phyloP scores from a whole-genome alignment of 2,797 vertebrate species.

The Hippoglossus hippoglossus region DNA sequence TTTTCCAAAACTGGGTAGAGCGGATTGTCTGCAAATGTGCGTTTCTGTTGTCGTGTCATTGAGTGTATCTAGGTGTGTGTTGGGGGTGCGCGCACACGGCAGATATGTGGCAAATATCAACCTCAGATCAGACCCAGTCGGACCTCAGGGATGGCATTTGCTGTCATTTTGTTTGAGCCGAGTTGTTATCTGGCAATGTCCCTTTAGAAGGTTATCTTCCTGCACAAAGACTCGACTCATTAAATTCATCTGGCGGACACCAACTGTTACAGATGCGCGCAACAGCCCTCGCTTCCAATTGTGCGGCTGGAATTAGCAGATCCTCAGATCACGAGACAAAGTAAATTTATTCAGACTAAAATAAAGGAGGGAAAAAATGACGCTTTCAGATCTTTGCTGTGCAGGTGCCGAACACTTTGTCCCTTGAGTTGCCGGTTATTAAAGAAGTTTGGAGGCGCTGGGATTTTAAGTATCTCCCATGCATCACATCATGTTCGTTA shows the following conservation, averaged over 20 bases:
- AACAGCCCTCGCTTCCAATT: conserved; percentile 29
- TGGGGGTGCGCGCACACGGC: neutral
- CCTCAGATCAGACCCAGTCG: conserved; percentile 11
- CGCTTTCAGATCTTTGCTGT: conserved; percentile 22
- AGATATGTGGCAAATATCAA: conserved; percentile 18
- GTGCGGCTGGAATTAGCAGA: conserved; percentile 48
- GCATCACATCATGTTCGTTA: conserved; percentile 42
- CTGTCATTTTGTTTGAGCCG: conserved; percentile 60
- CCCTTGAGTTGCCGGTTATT: conserved; percentile 33
- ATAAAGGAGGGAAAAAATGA: conserved; percentile 12
- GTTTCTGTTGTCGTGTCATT: conserved; percentile 11
- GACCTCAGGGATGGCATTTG: conserved; percentile 52
- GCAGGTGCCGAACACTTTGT: conserved; percentile 26
- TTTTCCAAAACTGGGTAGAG: too few relatives aligned
- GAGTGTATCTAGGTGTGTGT: neutral
- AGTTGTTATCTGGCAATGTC: conserved; percentile 57
- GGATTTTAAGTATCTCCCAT: conserved; percentile 43
- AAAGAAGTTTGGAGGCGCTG: conserved; percentile 20
- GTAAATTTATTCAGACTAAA: conserved; percentile 33
- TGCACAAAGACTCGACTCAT: conserved; percentile 59
- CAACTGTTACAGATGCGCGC: conserved; percentile 12
- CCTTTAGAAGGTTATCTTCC: conserved; percentile 67
- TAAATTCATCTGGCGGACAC: conserved; percentile 45
- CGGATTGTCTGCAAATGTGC: neutral
- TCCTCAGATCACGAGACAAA: conserved; percentile 49